Evolutionary conservation across 2,888 invertebrate species (phyloP).

Genomic region (Holacanthella duospinosa): DNA sequence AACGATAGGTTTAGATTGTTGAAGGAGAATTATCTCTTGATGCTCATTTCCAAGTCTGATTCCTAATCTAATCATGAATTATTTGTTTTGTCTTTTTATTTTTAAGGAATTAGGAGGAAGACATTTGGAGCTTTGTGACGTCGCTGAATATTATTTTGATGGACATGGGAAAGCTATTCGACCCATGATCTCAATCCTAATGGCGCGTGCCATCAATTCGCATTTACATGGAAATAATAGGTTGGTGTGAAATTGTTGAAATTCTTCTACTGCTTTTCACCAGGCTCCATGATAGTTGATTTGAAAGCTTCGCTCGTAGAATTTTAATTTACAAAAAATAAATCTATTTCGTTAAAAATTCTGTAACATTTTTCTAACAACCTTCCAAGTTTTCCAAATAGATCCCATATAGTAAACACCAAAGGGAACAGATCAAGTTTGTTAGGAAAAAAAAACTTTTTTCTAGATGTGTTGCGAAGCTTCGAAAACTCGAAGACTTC

Average conservation of each 20-base stretch:
- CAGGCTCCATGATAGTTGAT: too few species aligned
- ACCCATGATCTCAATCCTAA: constrained; percentile 86
- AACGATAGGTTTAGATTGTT: too few species aligned
- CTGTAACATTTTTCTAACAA: too few species aligned
- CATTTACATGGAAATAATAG: constrained; percentile 48
- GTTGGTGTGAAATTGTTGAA: background rate
- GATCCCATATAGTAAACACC: too few species aligned
- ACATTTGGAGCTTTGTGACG: constrained; percentile 23
- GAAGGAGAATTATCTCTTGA: too few species aligned
- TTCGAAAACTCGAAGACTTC: too few species aligned
- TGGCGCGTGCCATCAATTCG: constrained; percentile 86
- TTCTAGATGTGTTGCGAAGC: too few species aligned
- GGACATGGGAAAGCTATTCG: constrained; percentile 94
- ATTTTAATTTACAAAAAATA: background rate
- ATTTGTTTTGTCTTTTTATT: background rate
- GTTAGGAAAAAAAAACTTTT: too few species aligned
- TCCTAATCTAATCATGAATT: background rate
- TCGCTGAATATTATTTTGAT: constrained; percentile 93
- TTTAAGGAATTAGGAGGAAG: constrained; percentile 23
- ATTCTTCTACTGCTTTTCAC: too few species aligned
- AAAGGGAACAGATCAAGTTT: too few species aligned
- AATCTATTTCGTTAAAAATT: background rate
- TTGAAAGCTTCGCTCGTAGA: too few species aligned
- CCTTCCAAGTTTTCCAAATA: too few species aligned
- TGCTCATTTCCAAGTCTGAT: background rate